Conservation (phyloP, 2,797 vertebrate species). For the Sylvilagus floridanus region DNA sequence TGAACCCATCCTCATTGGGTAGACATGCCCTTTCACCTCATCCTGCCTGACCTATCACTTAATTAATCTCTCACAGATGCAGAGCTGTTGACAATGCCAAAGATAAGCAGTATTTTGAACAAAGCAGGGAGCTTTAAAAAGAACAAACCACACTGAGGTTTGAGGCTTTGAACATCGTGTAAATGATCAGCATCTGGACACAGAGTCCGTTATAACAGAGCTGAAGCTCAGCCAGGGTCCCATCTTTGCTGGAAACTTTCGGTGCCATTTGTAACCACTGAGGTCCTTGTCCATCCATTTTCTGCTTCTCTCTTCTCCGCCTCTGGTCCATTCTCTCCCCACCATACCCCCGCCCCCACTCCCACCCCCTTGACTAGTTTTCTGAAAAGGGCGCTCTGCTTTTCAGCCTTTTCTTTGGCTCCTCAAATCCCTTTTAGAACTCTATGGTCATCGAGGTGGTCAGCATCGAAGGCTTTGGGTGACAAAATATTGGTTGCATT, state of each 20-base stretch:
- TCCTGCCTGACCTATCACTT: slow-evolving; percentile 89
- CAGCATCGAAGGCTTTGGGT: slow-evolving; percentile 79
- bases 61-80: slow-evolving; percentile 87
- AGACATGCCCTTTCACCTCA: slow-evolving; percentile 88
- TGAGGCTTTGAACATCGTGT: slow-evolving; percentile 71
- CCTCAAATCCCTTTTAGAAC: slow-evolving; percentile 50
- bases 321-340: slow-evolving; percentile 14
- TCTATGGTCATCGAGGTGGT: slow-evolving; percentile 80
- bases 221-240: slow-evolving; percentile 37
- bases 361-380: background rate
- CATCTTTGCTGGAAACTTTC: slow-evolving; percentile 57
- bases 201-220: slow-evolving; percentile 21
- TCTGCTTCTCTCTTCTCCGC: background rate
- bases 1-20: slow-evolving; percentile 84
- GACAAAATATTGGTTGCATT: slow-evolving; percentile 89
- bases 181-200: slow-evolving; percentile 54
- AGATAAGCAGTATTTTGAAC: slow-evolving; percentile 85
- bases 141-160: slow-evolving; percentile 65
- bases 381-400: slow-evolving; percentile 68
- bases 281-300: background rate
- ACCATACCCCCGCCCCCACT: slow-evolving; percentile 1
- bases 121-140: slow-evolving; percentile 78
- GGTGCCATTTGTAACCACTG: slow-evolving; percentile 21
- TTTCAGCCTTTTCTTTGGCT: slow-evolving; percentile 75
- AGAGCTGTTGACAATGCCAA: slow-evolving; percentile 85